phyloP scores from a whole-genome alignment of 2,797 vertebrate genomes.

The Phalloptychus januarius region DNA sequence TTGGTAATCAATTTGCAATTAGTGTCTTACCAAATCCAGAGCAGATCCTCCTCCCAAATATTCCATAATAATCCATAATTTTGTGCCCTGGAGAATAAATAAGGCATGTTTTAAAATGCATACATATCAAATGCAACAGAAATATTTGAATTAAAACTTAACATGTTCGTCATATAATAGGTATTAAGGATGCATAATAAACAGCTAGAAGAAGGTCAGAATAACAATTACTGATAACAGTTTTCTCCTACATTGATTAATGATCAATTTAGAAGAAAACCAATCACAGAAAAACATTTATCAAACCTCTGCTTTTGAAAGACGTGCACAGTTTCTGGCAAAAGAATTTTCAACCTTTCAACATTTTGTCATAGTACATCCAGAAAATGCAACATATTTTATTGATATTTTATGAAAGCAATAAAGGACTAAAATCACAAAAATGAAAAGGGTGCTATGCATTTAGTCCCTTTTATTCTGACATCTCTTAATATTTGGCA shows the following conservation, averaged over 20 bases:
- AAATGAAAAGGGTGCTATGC: neutral
- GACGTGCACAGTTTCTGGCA: neutral
- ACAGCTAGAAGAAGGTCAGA: neutral
- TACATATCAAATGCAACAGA: neutral
- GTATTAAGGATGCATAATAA: neutral
- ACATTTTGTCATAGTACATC: neutral
- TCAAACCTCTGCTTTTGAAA: neutral
- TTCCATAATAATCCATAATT: conserved; percentile 99
- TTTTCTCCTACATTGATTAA: neutral
- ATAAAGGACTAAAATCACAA: neutral
- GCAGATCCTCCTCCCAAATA: conserved; percentile 98
- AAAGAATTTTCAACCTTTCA: neutral
- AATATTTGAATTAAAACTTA: neutral
- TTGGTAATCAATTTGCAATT: neutral
- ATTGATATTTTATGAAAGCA: neutral
- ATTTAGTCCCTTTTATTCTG: neutral
- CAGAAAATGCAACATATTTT: neutral
- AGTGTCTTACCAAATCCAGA: conserved; percentile 91
- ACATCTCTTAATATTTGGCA: neutral
- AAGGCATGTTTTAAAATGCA: neutral
- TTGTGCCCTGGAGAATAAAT: conserved; percentile 88
- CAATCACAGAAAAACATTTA: neutral
- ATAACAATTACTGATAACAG: neutral
- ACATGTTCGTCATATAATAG: neutral
- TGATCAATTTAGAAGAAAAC: neutral